Base-by-base conservation (phyloP, 2,888 invertebrate genomes). In the Myathropa florea region DNA sequence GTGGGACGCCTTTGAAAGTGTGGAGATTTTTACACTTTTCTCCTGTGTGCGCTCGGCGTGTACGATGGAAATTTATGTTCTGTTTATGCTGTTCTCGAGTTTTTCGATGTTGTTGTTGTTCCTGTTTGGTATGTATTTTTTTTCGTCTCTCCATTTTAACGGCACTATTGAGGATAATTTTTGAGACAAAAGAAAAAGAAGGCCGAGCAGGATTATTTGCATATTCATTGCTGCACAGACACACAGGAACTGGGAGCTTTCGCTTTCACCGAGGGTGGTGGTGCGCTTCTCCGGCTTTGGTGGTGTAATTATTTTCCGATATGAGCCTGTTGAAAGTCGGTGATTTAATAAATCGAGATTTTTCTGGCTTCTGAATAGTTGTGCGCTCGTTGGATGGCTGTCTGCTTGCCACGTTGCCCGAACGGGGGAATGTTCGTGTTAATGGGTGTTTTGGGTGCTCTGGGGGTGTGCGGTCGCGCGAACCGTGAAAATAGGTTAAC, bases 251-350 rank as follows among this genome's bases (percentile, higher is more conserved):
- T 7, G 65, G 4, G 46, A 14, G 73, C 68, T 65, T 65, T 33
- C 61, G 70, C 78, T 86, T 86, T 86, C 73, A 61, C 60, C 73
- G 67, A 21, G 28, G 67, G 28, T 18, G 24, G 75, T 24, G 28
- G 23, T 6, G 24, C 55, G 24, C 26, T 26, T 36, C 30, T 39
- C 3, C 24, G 24, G 57, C 24, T 2, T 57, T 79, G 85, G 67
- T 76, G 65, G 84, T 80, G 89, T 89, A 89, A 89, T 89, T 89
- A 89, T 89, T 89, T 89, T 89, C 81, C 89, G 85, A 89, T 89
- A 89, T 84, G 88, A 87, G 88, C 88, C 88, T 89, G 89, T 89
- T 89, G 89, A 89, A 88, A 89, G 82, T 88, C 77, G 39, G 85
- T 88, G 88, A 88, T 88, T 88, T 85, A 88, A 80, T 86, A 83